Evolutionary conservation across 2,888 invertebrate species (phyloP), one percentile per base, ranked within the genome.

Genomic region (Oxyscelio sp.): DNA sequence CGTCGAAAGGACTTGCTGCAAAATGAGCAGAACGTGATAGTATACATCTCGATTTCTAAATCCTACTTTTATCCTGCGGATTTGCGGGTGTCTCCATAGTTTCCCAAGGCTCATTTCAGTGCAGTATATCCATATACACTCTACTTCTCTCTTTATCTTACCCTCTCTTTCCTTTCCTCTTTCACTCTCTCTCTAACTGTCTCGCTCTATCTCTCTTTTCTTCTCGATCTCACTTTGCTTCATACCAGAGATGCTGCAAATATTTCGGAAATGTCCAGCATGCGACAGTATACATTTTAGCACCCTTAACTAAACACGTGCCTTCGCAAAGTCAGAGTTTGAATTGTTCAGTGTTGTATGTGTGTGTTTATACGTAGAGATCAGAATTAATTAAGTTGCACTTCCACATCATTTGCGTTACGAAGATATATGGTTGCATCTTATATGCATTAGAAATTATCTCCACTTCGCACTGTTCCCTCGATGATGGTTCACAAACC

Each of bases 21-120:
- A 75, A 71, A 75, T 43, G 77, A 77, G 84, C 52, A 27, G 27
- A 68, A 85, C 80, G 85, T 75, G 82, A 85, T 65, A 21, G 73
- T 81, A 74, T 59, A 74, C 81, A 78, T 78, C 74, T 71, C 68
- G 73, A 81, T 73, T 70, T 65, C 73, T 68, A 87, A 80, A 88
- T 87, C 84, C 77, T 80, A 70, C 78, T 81, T 86, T 88, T 86
- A 88, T 88, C 85, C 84, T 22, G n/a, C 43, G 86, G 88, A 85
- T 87, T 87, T 85, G 65, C 59, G 75, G 77, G 63, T 86, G 74
- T 74, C 78, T 77, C 68, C 59, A 71, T 77, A 80, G 78, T 86
- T 77, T 71, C 78, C 73, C 68, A 65, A 73, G 71, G 73, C 83
- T 84, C 85, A 75, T 88, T 85, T 87, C 63, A 70, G 15, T 78